Evolutionary conservation across 2,888 invertebrate genomes (phyloP), one percentile per base, ranked within the genome.

Genomic region (Chrysodeixis includens): DNA sequence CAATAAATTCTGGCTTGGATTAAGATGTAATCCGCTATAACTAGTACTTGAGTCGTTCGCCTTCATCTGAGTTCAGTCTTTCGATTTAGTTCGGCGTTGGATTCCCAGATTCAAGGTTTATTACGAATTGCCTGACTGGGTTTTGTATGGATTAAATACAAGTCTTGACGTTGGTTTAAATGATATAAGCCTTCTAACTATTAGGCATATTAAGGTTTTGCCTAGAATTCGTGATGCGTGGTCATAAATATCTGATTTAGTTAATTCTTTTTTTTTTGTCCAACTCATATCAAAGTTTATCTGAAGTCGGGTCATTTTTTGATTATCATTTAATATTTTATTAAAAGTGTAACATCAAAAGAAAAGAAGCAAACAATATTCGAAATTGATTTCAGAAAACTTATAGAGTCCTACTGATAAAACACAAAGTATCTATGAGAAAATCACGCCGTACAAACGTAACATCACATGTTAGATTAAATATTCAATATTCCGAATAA

Each of bases 31-130:
- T 61, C 61, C 64, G 12, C 40, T 35, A 68, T 32, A 61, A 20
- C 60, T 51, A 63, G 32, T 12, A 64, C 53, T 62, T 8, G 3
- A 64, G 68, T 56, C 55, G 62, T 65, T 69, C 40, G 46, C 75
- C 75, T 74, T 74, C 62, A 20, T 32, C 22, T 59, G 53, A 51
- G 22, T 14, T 58, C 44, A 54, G 44, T 62, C n/a, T 46, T 18
- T 16, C 44, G 44, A 16, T 18, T 18, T 18, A 18, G 46, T 46
- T 18, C 9, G 7, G n/a, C 16, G 14, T 35, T 12, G 35, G 35
- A 35, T 46, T 46, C 46, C 18, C 46, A 6, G 7, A 16, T 16
- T 16, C n/a, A 16, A 44, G 16, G 44, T 44, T 44, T 46, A 46
- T 35, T 18, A 18, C 8, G 46, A 46, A 16, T 44, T 18, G 46